phyloP scores from a whole-genome alignment of 1,140 invertebrate species.

The Mylabris phalerata region DNA sequence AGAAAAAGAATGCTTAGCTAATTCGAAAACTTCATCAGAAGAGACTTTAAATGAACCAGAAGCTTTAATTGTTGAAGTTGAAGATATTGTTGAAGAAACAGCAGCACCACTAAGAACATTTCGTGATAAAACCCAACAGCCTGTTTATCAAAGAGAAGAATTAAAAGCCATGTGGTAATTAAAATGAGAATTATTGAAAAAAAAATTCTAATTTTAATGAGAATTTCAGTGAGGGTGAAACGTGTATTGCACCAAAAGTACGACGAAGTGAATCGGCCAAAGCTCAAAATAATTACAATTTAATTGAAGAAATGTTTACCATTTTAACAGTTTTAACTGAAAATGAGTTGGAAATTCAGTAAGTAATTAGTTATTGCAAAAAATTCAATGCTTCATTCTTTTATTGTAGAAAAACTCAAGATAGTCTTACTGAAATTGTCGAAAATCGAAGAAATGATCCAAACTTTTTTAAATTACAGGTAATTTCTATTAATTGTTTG shows the following conservation, averaged over 20 bases:
- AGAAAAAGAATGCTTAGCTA: constrained; percentile 40
- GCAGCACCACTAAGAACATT: constrained; percentile 56
- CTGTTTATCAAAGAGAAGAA: constrained; percentile 51
- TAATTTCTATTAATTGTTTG: not conserved
- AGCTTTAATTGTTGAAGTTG: constrained; percentile 61
- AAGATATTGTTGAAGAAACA: constrained; percentile 60
- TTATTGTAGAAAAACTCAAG: constrained; percentile 15
- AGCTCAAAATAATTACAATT: constrained; percentile 43
- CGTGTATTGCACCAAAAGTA: constrained; percentile 32
- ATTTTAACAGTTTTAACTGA: constrained; percentile 44
- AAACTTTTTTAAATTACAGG: constrained; percentile 3
- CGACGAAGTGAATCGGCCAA: constrained; percentile 37
- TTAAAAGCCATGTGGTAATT: constrained; percentile 37
- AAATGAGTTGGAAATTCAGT: constrained; percentile 46
- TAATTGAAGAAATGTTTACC: constrained; percentile 48
- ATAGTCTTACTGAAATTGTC: constrained; percentile 6
- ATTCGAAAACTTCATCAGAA: constrained; percentile 34
- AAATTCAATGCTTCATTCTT: constrained; percentile 1
- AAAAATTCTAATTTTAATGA: not conserved
- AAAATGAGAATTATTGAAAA: not conserved
- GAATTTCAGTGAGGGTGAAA: constrained; percentile 31
- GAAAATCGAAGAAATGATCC: not conserved
- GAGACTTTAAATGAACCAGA: constrained; percentile 47
- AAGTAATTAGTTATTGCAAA: constrained; percentile 24
- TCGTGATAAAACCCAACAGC: constrained; percentile 56